These are phyloP conservation scores for Acanthosepion lycidas DNA, from an alignment of 2,888 invertebrate genomes.

Conservation along the genomic window DNA sequence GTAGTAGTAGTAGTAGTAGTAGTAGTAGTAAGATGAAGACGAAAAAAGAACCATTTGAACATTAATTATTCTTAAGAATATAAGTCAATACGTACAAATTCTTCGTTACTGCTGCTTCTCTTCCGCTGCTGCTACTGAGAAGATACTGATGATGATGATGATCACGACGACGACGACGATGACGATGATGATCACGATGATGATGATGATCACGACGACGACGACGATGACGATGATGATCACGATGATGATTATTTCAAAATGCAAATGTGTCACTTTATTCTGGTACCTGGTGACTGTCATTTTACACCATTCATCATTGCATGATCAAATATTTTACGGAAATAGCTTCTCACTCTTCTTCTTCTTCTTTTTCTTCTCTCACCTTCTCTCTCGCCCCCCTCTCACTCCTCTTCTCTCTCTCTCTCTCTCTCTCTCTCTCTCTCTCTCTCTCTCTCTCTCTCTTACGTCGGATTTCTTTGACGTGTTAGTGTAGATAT, in stretches of 20 bases:
- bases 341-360: neutral
- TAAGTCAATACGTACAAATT: neutral
- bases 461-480: neutral
- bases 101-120: neutral
- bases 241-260: too few relatives aligned
- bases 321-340: neutral
- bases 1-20: too few relatives aligned
- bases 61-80: neutral
- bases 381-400: neutral
- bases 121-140: too few relatives aligned
- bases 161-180: neutral
- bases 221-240: too few relatives aligned
- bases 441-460: neutral
- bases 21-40: neutral
- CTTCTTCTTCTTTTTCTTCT: neutral
- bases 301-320: neutral
- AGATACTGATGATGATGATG: neutral
- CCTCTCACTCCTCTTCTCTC: neutral
- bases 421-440: constrained; percentile 33
- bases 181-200: neutral
- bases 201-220: neutral
- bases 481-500: neutral
- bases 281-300: neutral
- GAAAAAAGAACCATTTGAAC: neutral
- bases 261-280: too few relatives aligned